These are phyloP conservation scores for Cremastobaeus sp. DNA, from an alignment of 2,888 invertebrate species.

Conservation along the genomic window DNA sequence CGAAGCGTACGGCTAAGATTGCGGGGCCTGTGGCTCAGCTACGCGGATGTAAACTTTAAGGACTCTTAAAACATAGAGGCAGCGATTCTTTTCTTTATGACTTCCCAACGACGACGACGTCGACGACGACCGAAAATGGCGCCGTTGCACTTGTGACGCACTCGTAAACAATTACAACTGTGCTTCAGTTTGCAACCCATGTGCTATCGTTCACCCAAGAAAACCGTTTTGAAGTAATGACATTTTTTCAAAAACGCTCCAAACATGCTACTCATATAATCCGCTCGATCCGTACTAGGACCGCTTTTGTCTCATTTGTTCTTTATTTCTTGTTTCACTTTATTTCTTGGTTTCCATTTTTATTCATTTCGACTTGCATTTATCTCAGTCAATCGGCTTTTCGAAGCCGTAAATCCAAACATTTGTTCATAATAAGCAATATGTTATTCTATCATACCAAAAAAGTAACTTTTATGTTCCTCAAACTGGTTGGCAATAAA, in stretches of 20 bases:
- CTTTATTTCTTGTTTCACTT: too few species aligned
- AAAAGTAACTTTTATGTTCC: too few species aligned
- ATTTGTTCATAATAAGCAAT: too few species aligned
- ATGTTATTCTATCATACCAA: too few species aligned
- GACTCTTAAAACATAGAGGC: constrained; percentile 45
- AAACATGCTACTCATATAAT: constrained; percentile 30
- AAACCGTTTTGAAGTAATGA: constrained; percentile 40
- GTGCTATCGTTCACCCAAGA: constrained; percentile 32
- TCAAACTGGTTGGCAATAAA: too few species aligned
- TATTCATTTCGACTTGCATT: too few species aligned
- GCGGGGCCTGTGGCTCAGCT: constrained; percentile 28
- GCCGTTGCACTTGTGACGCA: constrained; percentile 37
- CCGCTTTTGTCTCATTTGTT: too few species aligned
- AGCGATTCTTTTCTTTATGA: constrained; percentile 56
- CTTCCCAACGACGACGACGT: constrained; percentile 44
- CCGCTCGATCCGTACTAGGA: constrained; percentile 20
- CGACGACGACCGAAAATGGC: constrained; percentile 45
- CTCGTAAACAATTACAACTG: constrained; percentile 51
- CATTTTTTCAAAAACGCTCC: constrained; percentile 12
- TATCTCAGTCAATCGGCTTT: too few species aligned
- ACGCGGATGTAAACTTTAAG: constrained; percentile 47
- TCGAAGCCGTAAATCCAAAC: too few species aligned
- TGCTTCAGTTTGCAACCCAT: constrained; percentile 16
- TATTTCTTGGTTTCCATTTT: too few species aligned
- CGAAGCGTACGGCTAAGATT: constrained; percentile 39